Evolutionary conservation across 2,888 invertebrate species (phyloP).

Genomic region (Ecdyonurus torrentis): DNA sequence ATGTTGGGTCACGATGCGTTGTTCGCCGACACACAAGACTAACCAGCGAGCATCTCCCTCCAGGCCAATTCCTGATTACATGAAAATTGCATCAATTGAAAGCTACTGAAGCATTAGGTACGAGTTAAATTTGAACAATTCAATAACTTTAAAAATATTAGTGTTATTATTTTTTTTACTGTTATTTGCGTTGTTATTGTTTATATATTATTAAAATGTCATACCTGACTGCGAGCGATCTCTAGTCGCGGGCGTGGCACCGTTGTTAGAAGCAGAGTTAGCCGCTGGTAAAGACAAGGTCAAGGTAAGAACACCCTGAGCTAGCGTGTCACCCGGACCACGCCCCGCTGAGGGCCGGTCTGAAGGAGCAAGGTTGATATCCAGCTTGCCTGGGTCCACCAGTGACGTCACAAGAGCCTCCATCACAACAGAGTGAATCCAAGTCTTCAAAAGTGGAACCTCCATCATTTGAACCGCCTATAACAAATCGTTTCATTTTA

Average conservation of each 20-base stretch:
- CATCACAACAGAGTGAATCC: conserved; percentile 34
- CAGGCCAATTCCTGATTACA: background rate
- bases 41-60: conserved; percentile 29
- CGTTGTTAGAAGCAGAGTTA: background rate
- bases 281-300: conserved; percentile 30
- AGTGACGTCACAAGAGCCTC: conserved; percentile 29
- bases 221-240: background rate
- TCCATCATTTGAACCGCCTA: conserved; percentile 33
- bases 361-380: conserved; percentile 22
- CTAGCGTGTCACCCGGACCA: conserved; percentile 18
- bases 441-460: conserved; percentile 32
- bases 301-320: conserved; percentile 31
- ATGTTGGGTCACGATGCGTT: conserved; percentile 26
- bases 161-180: too few relatives aligned
- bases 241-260: background rate
- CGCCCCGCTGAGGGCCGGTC: conserved; percentile 23
- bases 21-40: conserved; percentile 27
- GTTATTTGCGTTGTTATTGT: too few relatives aligned
- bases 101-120: too few relatives aligned
- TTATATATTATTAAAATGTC: too few relatives aligned
- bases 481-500: too few relatives aligned
- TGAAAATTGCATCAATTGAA: too few relatives aligned
- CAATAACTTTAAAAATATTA: too few relatives aligned
- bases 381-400: conserved; percentile 28
- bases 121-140: too few relatives aligned